Conservation (phyloP, 2,797 vertebrate genomes). For the Gallirallus australis region DNA sequence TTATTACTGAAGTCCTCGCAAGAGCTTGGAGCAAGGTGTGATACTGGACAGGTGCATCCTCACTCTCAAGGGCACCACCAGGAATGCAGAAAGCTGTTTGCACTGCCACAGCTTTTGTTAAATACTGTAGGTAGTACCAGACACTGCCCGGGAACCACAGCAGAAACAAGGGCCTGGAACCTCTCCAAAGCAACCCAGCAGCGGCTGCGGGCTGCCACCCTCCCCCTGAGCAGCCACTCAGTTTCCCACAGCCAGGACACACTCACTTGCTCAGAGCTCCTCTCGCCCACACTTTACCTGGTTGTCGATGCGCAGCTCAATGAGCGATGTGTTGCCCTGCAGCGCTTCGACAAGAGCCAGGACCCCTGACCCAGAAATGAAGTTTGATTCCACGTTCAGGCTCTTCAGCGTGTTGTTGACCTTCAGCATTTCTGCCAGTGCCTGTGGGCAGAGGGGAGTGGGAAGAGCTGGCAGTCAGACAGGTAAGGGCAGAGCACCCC, state of each 20-base stretch:
- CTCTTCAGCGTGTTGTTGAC: constrained; percentile 91
- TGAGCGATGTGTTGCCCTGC: constrained; percentile 88
- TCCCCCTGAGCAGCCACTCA: neutral
- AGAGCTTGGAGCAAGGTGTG: neutral
- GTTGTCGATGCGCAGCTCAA: constrained; percentile 97
- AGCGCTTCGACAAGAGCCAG: constrained; percentile 88
- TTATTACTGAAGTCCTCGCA: neutral
- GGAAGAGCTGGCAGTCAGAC: neutral
- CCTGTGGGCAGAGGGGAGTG: constrained; percentile 74
- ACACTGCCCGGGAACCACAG: neutral
- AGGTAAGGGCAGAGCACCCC: neutral
- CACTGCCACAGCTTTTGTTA: neutral
- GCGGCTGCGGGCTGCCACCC: neutral
- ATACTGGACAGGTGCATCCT: neutral
- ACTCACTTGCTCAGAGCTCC: fast-evolving
- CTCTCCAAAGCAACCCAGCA: neutral
- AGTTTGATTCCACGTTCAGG: constrained; percentile 97
- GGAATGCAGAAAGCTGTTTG: neutral
- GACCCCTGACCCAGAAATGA: constrained; percentile 93
- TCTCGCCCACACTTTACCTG: constrained; percentile 78
- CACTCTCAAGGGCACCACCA: neutral
- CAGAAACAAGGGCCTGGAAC: neutral
- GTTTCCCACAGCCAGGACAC: fast-evolving
- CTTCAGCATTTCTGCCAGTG: constrained; percentile 94
- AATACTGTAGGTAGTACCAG: neutral